Evolutionary conservation across 2,888 invertebrate genomes (phyloP), one percentile per base, ranked within the genome.

Genomic region (Acanthacorydalis orientalis): DNA sequence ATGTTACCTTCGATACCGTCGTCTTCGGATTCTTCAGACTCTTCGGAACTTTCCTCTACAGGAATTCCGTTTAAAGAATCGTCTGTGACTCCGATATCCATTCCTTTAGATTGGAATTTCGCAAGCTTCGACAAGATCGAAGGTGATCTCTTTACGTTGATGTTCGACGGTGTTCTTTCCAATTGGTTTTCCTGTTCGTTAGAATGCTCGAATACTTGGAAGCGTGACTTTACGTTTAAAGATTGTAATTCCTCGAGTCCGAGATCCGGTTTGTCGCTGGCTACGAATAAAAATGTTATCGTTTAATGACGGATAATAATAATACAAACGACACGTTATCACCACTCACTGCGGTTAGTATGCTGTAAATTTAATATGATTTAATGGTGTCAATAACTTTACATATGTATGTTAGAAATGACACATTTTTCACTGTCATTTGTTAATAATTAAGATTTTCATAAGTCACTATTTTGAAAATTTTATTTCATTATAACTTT

Each of bases 181-280:
- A 68, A 61, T 50, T 68, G 68, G 33, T 59, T 56, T 43, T 52
- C 43, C 8, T 56, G 56, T 40, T 67, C 68, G 39, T 62, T 64
- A 11, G 64, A 60, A 52, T 74, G 72, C 65, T 90, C 88, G 65
- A 90, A 90, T 54, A 87, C 80, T 64, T 87, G 80, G 69, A 87
- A 90, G 51, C 85, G 75, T 32, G 86, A 81, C 64, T 85, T 85
- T 10, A 90, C 85, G 64, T 90, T 87, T 53, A 89, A 67, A 53
- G 80, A 75, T 32, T 84, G 79, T 46, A 90, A 67, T 61, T 89
- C 88, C 54, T 86, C 85, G 10, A 90, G 70, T 1, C 89, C 90
- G 43, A 88, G 72, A 64, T 86, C 83, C 2, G 88, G 84, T 59
- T 88, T 88, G 65, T 87, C 85, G 48, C 87, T 87, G 37, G 88